A percentile compares a stretch with the other conserved stretches of the same genome.
Conservation (phyloP, 1,140 invertebrate genomes). For the Lepidurus arcticus region DNA sequence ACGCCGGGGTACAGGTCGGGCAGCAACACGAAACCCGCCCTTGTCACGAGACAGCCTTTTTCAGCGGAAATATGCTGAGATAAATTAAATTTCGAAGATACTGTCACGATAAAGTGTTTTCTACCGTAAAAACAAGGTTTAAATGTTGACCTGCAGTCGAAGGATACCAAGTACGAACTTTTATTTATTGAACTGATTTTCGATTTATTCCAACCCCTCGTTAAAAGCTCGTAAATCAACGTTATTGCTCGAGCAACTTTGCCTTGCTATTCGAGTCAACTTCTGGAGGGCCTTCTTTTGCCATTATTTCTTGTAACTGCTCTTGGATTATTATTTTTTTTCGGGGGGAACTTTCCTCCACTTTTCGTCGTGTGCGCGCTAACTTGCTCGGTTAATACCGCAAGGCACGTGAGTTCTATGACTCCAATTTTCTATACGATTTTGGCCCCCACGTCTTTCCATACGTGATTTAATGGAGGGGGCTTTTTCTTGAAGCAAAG, state of each 20-base stretch:
- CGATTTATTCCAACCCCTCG: neutral
- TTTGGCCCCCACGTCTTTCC: neutral
- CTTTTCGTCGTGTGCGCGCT: neutral
- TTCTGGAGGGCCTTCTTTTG: neutral
- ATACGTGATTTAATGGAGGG: neutral
- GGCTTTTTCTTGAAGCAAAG: neutral
- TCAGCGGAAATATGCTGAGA: too few species aligned
- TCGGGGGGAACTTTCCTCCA: neutral
- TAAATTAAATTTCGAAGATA: too few species aligned
- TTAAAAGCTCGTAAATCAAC: slow-evolving; percentile 2
- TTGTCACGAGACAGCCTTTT: too few species aligned
- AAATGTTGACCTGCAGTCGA: too few species aligned
- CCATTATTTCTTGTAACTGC: neutral
- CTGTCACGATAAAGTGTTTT: too few species aligned
- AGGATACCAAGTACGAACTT: neutral
- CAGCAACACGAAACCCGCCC: too few species aligned
- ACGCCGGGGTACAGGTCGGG: too few species aligned
- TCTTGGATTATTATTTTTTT: neutral
- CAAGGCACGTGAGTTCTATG: slow-evolving; percentile 6
- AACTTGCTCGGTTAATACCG: neutral
- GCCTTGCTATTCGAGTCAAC: neutral
- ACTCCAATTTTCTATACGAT: neutral
- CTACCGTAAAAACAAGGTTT: too few species aligned
- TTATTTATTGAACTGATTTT: neutral
- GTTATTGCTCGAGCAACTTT: neutral